Percentiles rank a stretch among this genome's conserved stretches.
phyloP scores from a whole-genome alignment of 2,888 invertebrate species.

The Carcina quercana region DNA sequence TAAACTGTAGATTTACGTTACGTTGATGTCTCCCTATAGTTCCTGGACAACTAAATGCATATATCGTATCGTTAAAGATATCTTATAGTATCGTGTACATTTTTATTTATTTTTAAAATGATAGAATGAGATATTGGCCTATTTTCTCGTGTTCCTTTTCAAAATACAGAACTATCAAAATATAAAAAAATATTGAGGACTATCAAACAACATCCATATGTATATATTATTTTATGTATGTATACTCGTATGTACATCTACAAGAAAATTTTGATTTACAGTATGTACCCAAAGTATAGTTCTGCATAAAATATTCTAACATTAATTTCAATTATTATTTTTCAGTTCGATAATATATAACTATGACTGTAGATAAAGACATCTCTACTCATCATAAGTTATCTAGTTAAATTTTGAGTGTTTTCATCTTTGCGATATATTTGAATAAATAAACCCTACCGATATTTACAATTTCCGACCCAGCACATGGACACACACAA shows the following conservation, averaged over 20 bases:
- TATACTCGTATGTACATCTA: conserved; percentile 70
- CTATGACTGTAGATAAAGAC: conserved; percentile 46
- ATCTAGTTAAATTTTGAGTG: conserved; percentile 41
- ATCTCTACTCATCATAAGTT: conserved; percentile 43
- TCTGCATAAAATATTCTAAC: conserved; percentile 61
- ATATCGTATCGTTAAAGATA: conserved; percentile 39
- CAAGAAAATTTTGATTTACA: conserved; percentile 59
- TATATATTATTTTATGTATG: conserved; percentile 64
- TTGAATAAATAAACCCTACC: conserved; percentile 68
- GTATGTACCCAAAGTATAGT: conserved; percentile 69
- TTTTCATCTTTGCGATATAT: conserved; percentile 42
- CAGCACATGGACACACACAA: conserved; percentile 72
- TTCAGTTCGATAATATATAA: conserved; percentile 56
- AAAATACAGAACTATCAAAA: conserved; percentile 76
- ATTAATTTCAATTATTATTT: conserved; percentile 45
- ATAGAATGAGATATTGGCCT: conserved; percentile 71
- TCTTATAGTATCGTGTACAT: conserved; percentile 60
- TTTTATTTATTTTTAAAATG: conserved; percentile 49
- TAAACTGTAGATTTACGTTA: conserved; percentile 45
- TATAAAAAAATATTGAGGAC: conserved; percentile 76
- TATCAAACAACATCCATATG: conserved; percentile 73
- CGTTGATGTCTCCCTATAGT: conserved; percentile 38
- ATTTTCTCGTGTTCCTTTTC: conserved; percentile 59
- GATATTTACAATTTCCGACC: conserved; percentile 67
- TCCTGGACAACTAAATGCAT: conserved; percentile 69